Base-by-base conservation (phyloP, 2,113 vertebrate species). In the Gavialis gangeticus region DNA sequence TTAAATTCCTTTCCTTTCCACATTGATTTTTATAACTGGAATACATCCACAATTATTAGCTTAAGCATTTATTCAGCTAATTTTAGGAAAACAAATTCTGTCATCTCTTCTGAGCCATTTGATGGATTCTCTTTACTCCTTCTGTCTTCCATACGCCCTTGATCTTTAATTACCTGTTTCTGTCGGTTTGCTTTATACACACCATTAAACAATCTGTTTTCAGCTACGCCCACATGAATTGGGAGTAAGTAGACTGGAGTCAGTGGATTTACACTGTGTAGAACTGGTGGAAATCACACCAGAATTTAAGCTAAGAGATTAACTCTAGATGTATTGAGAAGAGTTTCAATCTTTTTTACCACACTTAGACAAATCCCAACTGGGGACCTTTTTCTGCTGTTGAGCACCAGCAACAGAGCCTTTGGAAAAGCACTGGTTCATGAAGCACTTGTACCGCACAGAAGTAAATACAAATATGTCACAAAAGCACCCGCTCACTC, bases 101-200 rank as follows among this genome's bases (percentile, higher is more conserved):
- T 83, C 83, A 3, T 77, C 93, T 81, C 25, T 85, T 92, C 90
- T 64, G 67, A 83, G 0, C 1, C 13, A 54, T 84, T 87, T 95
- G 95, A 97, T 95, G 87, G 88, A 94, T 96, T 93, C 84, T 91
- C 85, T 75, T 75, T n/a, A 21, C 19, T 85, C 46, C 79, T 90
- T 75, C 82, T 55, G 57, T 89, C 91, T 95, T 63, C 91, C 87
- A 2, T 64, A 76, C 75, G 84, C 85, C 96, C 95, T 96, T 94
- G 88, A 83, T 19, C 84, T 90, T 85, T 94, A 96, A 97, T 97
- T 96, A 95, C 63, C 69, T 84, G 79, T 69, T 96, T 91, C 75
- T 94, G 85, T 92, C 71, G 83, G 86, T 94, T 96, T 95, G 82
- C n/a, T 94, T 89, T 92, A 79, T 34, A 63, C 67, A 93, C 75